Evolutionary conservation across 2,888 invertebrate genomes (phyloP).

Genomic region (Harmothoe impar): DNA sequence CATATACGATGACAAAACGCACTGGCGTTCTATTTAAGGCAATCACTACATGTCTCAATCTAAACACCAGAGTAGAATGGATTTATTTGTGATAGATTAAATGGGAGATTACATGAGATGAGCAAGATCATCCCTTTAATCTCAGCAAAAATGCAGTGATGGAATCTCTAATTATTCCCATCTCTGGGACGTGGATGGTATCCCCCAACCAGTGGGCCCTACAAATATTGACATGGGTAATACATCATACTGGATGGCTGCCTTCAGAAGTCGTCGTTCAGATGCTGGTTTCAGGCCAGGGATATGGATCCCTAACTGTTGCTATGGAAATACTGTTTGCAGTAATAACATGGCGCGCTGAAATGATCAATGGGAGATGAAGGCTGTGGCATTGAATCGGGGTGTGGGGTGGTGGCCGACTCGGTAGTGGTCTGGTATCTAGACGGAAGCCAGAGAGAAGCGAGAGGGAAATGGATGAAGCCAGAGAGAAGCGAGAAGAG

Average conservation of each 20-base stretch:
- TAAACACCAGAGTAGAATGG: not conserved
- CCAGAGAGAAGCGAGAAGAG: no score
- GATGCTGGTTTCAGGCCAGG: not conserved
- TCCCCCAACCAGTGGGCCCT: not conserved
- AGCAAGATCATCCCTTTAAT: not conserved
- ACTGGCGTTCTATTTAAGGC: no score
- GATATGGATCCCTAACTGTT: not conserved
- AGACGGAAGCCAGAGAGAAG: no score
- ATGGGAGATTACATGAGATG: not conserved
- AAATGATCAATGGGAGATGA: not conserved
- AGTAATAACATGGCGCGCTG: not conserved
- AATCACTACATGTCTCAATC: no score
- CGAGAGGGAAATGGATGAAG: no score
- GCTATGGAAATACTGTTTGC: constrained; percentile 14
- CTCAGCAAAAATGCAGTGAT: not conserved
- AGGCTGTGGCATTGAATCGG: not conserved
- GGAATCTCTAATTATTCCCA: not conserved
- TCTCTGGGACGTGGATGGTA: not conserved
- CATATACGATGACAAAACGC: no score
- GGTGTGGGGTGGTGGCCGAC: not conserved
- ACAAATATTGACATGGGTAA: constrained; percentile 21
- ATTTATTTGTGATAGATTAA: not conserved
- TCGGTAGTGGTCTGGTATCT: no score
- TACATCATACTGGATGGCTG: not conserved
- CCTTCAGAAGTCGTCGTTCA: not conserved